A percentile compares a stretch with the other conserved stretches of the same genome.
phyloP scores from a whole-genome alignment of 2,797 vertebrate genomes.

The Enteromius fasciolatus region DNA sequence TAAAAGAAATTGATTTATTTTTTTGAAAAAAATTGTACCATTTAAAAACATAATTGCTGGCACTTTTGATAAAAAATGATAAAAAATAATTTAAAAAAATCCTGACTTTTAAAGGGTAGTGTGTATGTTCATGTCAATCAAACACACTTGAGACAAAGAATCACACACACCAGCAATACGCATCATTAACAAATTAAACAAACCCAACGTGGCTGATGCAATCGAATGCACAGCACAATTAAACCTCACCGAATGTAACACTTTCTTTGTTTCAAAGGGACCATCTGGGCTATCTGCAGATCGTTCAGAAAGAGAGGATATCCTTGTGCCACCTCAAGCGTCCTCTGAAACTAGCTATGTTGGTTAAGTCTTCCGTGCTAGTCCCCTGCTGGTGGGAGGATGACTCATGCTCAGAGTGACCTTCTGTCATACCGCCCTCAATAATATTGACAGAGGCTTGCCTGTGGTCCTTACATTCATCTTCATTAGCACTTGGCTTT shows the following conservation, averaged over 20 bases:
- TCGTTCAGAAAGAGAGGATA: slow-evolving; percentile 12
- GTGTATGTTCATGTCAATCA: too few species aligned
- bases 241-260: slow-evolving; percentile 41
- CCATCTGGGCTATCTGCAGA: slow-evolving; percentile 12
- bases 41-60: too few species aligned
- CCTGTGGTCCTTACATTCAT: slow-evolving; percentile 58
- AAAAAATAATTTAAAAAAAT: too few species aligned
- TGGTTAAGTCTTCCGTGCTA: slow-evolving; percentile 37
- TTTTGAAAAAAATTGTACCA: neutral
- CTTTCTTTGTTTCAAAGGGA: slow-evolving; percentile 35
- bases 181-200: slow-evolving; percentile 27
- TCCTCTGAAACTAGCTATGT: slow-evolving; percentile 23
- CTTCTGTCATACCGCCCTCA: slow-evolving; percentile 57
- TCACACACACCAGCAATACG: too few species aligned
- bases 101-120: too few species aligned
- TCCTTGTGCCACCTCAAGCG: slow-evolving; percentile 2
- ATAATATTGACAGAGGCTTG: slow-evolving; percentile 61
- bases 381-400: slow-evolving; percentile 42
- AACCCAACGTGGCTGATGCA: slow-evolving; percentile 35
- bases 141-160: too few species aligned
- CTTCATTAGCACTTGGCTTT: slow-evolving; percentile 63
- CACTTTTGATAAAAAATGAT: neutral
- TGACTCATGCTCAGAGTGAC: slow-evolving; percentile 54
- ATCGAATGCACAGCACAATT: slow-evolving; percentile 38
- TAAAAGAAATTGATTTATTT: too few species aligned